These are phyloP conservation scores for Pterostichus niger DNA, from an alignment of 2,888 invertebrate species.

Conservation along the genomic window DNA sequence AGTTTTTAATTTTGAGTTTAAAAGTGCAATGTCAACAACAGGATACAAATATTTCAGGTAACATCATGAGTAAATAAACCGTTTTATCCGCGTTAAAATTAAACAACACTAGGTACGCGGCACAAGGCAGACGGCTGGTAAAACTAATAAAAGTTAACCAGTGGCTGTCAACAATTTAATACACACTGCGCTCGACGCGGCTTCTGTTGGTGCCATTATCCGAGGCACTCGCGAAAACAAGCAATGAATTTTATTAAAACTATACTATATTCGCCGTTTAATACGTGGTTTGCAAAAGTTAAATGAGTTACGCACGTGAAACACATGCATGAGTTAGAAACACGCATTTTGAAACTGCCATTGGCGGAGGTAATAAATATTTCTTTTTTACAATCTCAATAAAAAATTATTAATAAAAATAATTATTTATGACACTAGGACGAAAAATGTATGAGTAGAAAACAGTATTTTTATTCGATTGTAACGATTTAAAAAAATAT, in stretches of 20 bases:
- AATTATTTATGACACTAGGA: too few relatives aligned
- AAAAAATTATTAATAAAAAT: too few relatives aligned
- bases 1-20: not conserved
- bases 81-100: too few relatives aligned
- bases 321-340: not conserved
- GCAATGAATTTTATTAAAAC: constrained; percentile 47
- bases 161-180: constrained; percentile 28
- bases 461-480: too few relatives aligned
- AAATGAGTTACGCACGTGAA: constrained; percentile 25
- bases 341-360: too few relatives aligned
- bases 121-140: not conserved
- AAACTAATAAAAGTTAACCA: constrained; percentile 47
- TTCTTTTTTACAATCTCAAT: too few relatives aligned
- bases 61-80: too few relatives aligned
- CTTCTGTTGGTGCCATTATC: not conserved
- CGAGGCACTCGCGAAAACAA: constrained; percentile 24
- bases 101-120: not conserved
- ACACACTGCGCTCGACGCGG: constrained; percentile 5
- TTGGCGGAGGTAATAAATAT: too few relatives aligned
- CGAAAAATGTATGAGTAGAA: too few relatives aligned
- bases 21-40: too few relatives aligned
- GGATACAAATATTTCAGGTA: too few relatives aligned
- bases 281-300: constrained; percentile 44
- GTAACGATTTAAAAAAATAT: too few relatives aligned
- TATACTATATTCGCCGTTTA: constrained; percentile 12